phyloP scores from a whole-genome alignment of 2,113 vertebrate species.

The Stomatorhinus ivindoensis region DNA sequence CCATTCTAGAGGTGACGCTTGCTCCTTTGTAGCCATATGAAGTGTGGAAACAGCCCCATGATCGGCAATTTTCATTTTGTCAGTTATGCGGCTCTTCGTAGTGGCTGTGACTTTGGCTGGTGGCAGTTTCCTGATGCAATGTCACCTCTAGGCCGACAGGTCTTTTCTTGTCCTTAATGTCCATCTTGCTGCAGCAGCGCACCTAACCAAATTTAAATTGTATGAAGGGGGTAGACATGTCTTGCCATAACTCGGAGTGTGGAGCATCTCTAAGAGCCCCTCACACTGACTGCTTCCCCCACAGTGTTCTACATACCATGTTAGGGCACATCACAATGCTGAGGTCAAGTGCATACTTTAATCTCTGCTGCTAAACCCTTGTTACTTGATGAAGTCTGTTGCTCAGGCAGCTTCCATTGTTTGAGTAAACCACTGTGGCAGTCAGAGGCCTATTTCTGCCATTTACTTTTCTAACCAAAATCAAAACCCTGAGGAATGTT shows the following conservation, averaged over 20 bases:
- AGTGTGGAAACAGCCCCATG: not conserved
- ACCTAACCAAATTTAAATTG: not conserved
- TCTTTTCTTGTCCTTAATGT: not conserved
- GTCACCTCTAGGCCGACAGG: not conserved
- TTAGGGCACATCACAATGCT: not conserved
- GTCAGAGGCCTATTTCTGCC: not conserved
- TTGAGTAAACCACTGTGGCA: not conserved
- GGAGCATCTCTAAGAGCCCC: not conserved
- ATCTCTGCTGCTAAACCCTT: not conserved
- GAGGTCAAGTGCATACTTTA: not conserved
- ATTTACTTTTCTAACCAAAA: not conserved
- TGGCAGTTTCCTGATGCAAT: not conserved
- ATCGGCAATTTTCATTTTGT: not conserved
- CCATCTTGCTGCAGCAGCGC: not conserved
- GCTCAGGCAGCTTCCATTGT: not conserved
- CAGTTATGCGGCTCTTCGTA: not conserved
- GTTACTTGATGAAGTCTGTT: not conserved
- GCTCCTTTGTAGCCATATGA: not conserved
- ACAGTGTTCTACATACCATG: not conserved
- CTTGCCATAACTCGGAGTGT: not conserved
- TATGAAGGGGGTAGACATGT: not conserved
- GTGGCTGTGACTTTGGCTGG: not conserved
- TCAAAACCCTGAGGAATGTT: not conserved
- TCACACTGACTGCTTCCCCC: not conserved
- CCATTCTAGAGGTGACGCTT: not conserved